These are phyloP conservation scores for Sebastes kiyomatsui DNA, from an alignment of 2,797 vertebrate species.

Conservation along the genomic window DNA sequence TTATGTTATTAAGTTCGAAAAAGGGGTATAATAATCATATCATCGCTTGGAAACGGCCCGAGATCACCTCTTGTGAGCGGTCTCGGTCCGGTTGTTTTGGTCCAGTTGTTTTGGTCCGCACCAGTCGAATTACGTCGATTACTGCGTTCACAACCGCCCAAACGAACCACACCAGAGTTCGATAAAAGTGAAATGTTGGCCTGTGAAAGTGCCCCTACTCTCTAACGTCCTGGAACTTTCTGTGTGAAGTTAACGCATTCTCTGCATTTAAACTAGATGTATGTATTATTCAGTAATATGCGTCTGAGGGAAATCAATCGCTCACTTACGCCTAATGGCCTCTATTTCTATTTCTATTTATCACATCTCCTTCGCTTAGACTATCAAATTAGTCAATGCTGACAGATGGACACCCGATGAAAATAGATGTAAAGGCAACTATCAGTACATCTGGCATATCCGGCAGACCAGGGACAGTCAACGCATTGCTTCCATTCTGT, in stretches of 20 bases:
- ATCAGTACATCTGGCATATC: not conserved
- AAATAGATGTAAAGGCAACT: slow-evolving; percentile 28
- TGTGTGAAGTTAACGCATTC: not conserved
- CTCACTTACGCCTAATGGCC: not conserved
- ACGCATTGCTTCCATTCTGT: slow-evolving; percentile 12
- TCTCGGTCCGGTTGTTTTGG: too few species aligned
- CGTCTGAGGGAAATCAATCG: not conserved
- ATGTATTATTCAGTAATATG: not conserved
- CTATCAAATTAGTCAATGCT: slow-evolving; percentile 16
- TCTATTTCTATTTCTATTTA: slow-evolving; percentile 6
- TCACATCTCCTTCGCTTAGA: not conserved
- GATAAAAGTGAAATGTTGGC: too few species aligned
- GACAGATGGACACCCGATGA: slow-evolving; percentile 22
- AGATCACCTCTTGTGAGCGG: too few species aligned
- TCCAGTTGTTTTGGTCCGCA: too few species aligned
- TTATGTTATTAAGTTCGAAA: too few species aligned
- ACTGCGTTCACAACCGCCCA: too few species aligned
- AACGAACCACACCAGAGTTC: not conserved
- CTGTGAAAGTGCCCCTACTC: not conserved
- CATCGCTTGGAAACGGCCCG: too few species aligned
- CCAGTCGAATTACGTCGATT: too few species aligned
- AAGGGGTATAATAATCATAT: not conserved
- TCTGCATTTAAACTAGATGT: not conserved
- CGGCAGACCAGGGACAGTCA: slow-evolving; percentile 4
- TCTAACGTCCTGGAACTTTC: not conserved